A percentile compares a stretch with the other conserved stretches of the same genome.
Conservation (phyloP, 2,113 vertebrate genomes). For the Gadus macrocephalus region DNA sequence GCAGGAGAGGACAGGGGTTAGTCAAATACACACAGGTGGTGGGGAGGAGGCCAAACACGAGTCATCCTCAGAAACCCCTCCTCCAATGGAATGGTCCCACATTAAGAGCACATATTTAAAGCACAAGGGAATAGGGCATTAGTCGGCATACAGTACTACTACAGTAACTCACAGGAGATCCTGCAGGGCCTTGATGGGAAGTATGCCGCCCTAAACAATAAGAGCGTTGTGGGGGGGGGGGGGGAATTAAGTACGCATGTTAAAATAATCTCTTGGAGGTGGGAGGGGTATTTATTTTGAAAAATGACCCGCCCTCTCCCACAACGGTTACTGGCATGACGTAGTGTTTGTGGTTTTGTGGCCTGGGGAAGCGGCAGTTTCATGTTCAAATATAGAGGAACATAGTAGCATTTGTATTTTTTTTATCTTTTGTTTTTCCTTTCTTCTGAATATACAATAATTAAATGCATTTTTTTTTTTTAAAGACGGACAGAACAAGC, state of each 20-base stretch:
- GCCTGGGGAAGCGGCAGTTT: constrained; percentile 77
- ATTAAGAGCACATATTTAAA: constrained; percentile 82
- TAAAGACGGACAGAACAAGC: constrained; percentile 87
- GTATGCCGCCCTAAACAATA: constrained; percentile 42
- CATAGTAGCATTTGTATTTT: constrained; percentile 66
- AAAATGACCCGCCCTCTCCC: constrained; percentile 30
- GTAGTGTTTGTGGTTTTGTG: constrained; percentile 86
- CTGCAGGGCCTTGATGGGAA: constrained; percentile 79
- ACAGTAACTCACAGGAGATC: constrained; percentile 79
- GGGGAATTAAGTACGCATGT: constrained; percentile 70
- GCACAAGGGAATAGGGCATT: constrained; percentile 75
- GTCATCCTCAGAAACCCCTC: constrained; percentile 69
- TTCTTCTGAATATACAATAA: constrained; percentile 85
- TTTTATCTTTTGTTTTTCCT: constrained; percentile 44
- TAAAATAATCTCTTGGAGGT: constrained; percentile 61
- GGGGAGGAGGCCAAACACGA: constrained; percentile 64
- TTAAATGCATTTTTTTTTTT: constrained; percentile 81
- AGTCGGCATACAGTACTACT: constrained; percentile 73
- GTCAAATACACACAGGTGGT: constrained; percentile 78
- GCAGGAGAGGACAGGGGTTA: constrained; percentile 56
- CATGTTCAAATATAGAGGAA: constrained; percentile 78
- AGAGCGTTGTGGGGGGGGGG: constrained; percentile 14
- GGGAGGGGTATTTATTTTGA: constrained; percentile 54
- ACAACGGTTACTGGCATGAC: constrained; percentile 54
- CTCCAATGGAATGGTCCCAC: constrained; percentile 88